phyloP scores from a whole-genome alignment of 2,888 invertebrate species.

The Ypsolopha sequella region DNA sequence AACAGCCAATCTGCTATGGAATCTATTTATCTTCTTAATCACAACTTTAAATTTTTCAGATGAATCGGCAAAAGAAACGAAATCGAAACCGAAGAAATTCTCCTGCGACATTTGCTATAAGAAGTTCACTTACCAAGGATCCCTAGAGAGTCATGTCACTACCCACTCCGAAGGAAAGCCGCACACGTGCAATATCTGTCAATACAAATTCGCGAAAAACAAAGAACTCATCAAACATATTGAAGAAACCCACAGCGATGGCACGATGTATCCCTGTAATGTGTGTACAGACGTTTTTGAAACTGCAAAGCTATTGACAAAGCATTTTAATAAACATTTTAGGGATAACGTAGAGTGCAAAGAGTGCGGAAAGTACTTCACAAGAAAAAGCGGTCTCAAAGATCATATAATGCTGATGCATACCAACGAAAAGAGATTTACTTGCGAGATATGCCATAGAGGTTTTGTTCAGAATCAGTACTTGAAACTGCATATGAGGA shows the following conservation, averaged over 20 bases:
- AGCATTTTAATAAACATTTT: conserved; percentile 39
- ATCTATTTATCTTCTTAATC: too few relatives aligned
- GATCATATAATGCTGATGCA: conserved; percentile 49
- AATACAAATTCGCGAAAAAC: conserved; percentile 30
- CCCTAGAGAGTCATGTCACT: conserved; percentile 32
- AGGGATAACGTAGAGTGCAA: conserved; percentile 41
- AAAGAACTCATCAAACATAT: conserved; percentile 47
- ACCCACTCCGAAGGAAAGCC: conserved; percentile 37
- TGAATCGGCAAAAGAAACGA: conserved; percentile 1
- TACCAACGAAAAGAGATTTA: conserved; percentile 41
- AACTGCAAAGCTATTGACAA: conserved; percentile 36
- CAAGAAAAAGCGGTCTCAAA: conserved; percentile 44
- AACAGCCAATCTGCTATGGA: too few relatives aligned
- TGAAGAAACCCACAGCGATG: conserved; percentile 22
- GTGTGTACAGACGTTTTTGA: conserved; percentile 35
- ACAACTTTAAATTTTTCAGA: too few relatives aligned
- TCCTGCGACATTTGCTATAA: conserved; percentile 24
- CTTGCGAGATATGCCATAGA: conserved; percentile 38
- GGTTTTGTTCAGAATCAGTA: conserved; percentile 41
- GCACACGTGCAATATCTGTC: conserved; percentile 37
- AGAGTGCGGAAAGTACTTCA: conserved; percentile 41
- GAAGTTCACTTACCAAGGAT: conserved; percentile 29
- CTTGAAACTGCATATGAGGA: conserved; percentile 47
- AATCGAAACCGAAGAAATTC: conserved; percentile 16
- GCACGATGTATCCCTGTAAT: conserved; percentile 34